Conservation (phyloP, 2,113 vertebrate genomes). For the Brevimyrus niger region DNA sequence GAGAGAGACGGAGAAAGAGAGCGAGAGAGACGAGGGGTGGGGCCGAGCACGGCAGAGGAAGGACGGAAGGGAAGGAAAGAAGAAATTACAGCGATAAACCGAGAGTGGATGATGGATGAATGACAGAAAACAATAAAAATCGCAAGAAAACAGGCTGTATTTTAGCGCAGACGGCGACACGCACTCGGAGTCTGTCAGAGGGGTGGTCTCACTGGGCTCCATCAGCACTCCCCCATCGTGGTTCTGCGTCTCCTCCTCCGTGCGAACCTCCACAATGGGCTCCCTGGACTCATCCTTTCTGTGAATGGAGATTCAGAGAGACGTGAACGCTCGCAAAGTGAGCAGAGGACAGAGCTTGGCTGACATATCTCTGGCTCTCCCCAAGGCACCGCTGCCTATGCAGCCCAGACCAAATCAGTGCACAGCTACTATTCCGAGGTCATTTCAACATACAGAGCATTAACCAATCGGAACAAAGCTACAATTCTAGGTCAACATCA, state of each 20-base stretch:
- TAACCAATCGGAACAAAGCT: not conserved
- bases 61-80: slow-evolving; percentile 21
- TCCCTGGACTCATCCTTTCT: slow-evolving; percentile 97
- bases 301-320: slow-evolving; percentile 26
- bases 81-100: not conserved
- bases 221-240: slow-evolving; percentile 84
- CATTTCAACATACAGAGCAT: not conserved
- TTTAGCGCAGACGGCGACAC: slow-evolving; percentile 35
- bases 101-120: slow-evolving; percentile 22
- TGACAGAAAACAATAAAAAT: not conserved
- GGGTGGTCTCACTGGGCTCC: slow-evolving; percentile 94
- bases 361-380: not conserved
- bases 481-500: not conserved
- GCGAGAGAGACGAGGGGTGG: not conserved
- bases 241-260: slow-evolving; percentile 91
- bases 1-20: slow-evolving; percentile 34
- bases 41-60: slow-evolving; percentile 19
- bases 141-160: not conserved
- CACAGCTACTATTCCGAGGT: not conserved
- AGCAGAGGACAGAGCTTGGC: not conserved
- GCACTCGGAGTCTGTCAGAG: slow-evolving; percentile 93
- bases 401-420: not conserved
- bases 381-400: not conserved
- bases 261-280: slow-evolving; percentile 91
- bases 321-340: not conserved